Evolutionary conservation across 2,113 vertebrate species (phyloP).

Genomic region (Pavo muticus): DNA sequence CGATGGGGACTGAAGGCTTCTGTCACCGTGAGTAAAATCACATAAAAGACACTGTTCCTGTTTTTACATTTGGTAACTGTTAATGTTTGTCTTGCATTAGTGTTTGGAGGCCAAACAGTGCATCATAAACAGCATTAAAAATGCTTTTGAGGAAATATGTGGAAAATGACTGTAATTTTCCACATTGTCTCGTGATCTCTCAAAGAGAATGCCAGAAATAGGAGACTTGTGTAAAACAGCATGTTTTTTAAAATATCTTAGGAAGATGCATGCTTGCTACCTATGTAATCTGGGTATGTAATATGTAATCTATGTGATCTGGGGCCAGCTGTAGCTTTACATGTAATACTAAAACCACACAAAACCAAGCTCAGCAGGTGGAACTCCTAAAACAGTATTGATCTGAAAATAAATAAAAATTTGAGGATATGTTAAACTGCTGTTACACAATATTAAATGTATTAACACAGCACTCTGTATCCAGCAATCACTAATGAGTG

Average conservation of each 20-base stretch:
- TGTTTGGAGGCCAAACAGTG: neutral
- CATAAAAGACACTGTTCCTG: neutral
- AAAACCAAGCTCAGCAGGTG: neutral
- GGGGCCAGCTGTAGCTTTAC: neutral
- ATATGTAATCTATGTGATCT: neutral
- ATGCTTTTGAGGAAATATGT: neutral
- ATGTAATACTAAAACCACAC: neutral
- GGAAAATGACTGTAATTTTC: neutral
- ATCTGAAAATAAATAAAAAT: neutral
- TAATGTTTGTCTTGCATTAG: neutral
- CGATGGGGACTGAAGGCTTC: neutral
- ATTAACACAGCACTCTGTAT: neutral
- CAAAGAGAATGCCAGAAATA: neutral
- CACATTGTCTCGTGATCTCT: neutral
- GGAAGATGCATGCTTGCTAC: neutral
- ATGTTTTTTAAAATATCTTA: neutral
- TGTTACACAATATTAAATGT: neutral
- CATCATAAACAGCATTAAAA: neutral
- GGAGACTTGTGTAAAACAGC: neutral
- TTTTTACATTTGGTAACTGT: neutral
- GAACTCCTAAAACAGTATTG: neutral
- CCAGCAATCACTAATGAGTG: neutral
- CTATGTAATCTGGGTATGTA: neutral
- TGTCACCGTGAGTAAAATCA: neutral
- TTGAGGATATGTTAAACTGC: accelerated